Evolutionary conservation across 2,888 invertebrate species (phyloP).

Genomic region (Neria commutata): DNA sequence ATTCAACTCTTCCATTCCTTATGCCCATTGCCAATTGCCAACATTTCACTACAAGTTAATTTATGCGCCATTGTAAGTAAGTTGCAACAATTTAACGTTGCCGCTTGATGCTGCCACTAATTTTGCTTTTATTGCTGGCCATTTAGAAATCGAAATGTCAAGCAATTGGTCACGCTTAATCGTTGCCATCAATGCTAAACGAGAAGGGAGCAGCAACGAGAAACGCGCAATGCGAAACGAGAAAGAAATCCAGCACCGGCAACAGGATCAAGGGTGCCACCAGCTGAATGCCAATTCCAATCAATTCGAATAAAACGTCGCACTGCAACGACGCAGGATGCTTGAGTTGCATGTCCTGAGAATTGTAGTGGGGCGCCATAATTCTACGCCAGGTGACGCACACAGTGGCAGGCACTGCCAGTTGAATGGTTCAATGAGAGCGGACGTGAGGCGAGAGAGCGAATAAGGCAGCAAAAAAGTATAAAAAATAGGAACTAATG

Average conservation of each 20-base stretch:
- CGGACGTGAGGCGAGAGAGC: not conserved
- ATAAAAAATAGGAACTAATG: slow-evolving; percentile 37
- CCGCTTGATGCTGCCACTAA: no score
- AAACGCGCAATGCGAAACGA: not conserved
- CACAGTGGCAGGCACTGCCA: not conserved
- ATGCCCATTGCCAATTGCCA: no score
- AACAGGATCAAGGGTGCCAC: slow-evolving; percentile 41
- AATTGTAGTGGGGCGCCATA: not conserved
- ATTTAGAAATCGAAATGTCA: slow-evolving; percentile 2
- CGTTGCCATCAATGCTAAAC: slow-evolving; percentile 16
- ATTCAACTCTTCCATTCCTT: no score
- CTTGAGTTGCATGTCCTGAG: no score
- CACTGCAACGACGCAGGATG: slow-evolving; percentile 23
- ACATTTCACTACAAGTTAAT: no score
- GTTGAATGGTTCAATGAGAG: no score
- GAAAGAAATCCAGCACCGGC: not conserved
- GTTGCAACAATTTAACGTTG: no score
- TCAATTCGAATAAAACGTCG: slow-evolving; percentile 34
- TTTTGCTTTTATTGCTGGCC: not conserved
- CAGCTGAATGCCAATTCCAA: slow-evolving; percentile 41
- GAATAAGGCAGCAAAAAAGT: not conserved
- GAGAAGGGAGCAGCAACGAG: not conserved
- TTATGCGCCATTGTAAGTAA: no score
- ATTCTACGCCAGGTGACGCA: not conserved
- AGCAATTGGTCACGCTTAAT: slow-evolving; percentile 52